Evolutionary conservation across 2,888 invertebrate species (phyloP).

Genomic region (Digitonthophagus gazella): DNA sequence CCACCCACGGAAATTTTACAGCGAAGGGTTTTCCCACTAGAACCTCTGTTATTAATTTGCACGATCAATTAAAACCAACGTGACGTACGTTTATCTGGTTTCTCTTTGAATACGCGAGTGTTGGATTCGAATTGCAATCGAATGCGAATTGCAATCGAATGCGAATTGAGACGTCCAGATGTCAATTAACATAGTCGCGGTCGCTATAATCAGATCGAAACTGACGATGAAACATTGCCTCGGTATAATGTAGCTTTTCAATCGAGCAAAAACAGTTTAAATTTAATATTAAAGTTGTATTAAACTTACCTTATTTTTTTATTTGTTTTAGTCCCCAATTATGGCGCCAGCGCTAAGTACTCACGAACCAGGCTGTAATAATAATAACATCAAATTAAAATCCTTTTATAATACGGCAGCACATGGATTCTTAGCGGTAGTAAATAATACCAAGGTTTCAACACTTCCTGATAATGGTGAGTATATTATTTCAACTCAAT

Average conservation of each 20-base stretch:
- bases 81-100: background rate
- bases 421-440: constrained; percentile 22
- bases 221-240: too few species aligned
- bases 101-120: background rate
- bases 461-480: constrained; percentile 10
- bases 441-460: constrained; percentile 20
- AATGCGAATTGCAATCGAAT: background rate
- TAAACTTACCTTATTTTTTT: constrained; percentile 8
- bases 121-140: background rate
- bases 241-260: too few species aligned
- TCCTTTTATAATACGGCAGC: constrained; percentile 15
- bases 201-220: too few species aligned
- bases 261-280: too few species aligned
- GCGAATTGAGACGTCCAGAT: background rate
- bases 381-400: constrained; percentile 20
- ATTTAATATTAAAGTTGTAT: constrained; percentile 20
- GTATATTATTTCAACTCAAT: constrained; percentile 10
- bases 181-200: too few species aligned
- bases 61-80: background rate
- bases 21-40: background rate
- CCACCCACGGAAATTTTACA: background rate
- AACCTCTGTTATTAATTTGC: background rate
- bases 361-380: constrained; percentile 18
- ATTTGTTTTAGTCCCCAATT: background rate
- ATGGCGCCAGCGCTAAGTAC: background rate